A percentile compares a stretch with the other conserved stretches of the same genome.
Evolutionary conservation across 2,797 vertebrate species (phyloP).

Genomic region (Acomys russatus): DNA sequence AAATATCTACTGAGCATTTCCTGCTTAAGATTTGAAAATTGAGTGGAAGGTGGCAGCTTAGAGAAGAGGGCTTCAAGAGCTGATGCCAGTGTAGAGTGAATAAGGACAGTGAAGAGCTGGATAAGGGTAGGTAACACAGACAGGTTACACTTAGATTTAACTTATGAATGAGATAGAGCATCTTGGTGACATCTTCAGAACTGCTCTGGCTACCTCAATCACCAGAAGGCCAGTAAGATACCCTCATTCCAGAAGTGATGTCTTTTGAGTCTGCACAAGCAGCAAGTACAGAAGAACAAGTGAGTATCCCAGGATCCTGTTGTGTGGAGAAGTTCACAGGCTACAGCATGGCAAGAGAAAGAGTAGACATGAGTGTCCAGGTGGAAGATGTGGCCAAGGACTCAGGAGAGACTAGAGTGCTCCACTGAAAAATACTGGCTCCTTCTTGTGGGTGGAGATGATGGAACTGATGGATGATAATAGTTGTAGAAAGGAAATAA

Average conservation of each 20-base stretch:
- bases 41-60: not conserved
- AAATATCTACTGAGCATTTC: not conserved
- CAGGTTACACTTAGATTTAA: not conserved
- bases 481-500: not conserved
- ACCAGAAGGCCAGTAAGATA: not conserved
- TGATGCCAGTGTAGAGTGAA: not conserved
- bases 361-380: not conserved
- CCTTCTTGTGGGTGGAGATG: not conserved
- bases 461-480: not conserved
- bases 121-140: not conserved
- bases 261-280: no score
- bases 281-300: not conserved
- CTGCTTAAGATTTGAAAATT: not conserved
- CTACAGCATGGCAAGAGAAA: not conserved
- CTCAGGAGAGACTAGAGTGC: not conserved
- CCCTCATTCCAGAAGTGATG: not conserved
- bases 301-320: not conserved
- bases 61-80: not conserved
- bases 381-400: accelerated
- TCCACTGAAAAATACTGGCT: no score
- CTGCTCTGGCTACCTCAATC: not conserved
- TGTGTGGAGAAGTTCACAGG: accelerated
- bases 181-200: not conserved
- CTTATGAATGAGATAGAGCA: not conserved
- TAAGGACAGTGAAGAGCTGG: not conserved